A percentile compares a stretch with the other conserved stretches of the same genome.
phyloP scores from a whole-genome alignment of 2,888 invertebrate genomes.

The Morpho deidamia region DNA sequence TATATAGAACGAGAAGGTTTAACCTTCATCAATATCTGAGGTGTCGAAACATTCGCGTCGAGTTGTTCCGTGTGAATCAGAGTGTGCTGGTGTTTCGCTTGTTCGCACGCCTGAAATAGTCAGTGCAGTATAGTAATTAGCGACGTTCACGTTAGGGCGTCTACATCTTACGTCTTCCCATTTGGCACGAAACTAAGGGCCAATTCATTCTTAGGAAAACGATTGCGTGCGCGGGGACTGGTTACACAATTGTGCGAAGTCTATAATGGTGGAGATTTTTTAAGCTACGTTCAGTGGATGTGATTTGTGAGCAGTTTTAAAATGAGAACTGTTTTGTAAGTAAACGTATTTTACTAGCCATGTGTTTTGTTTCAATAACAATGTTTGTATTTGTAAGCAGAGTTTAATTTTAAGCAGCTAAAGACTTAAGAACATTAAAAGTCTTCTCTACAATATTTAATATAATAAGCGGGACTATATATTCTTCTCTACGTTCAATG shows the following conservation, averaged over 20 bases:
- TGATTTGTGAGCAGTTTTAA: background rate
- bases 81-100: conserved; percentile 56
- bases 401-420: too few species aligned
- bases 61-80: conserved; percentile 59
- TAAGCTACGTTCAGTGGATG: background rate
- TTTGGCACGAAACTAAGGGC: conserved; percentile 6
- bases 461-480: too few species aligned
- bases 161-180: conserved; percentile 27
- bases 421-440: too few species aligned
- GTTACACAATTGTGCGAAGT: conserved; percentile 7
- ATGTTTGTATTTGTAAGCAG: too few species aligned
- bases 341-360: conserved; percentile 2
- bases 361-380: conserved; percentile 5
- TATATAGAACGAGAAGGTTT: conserved; percentile 27
- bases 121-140: conserved; percentile 56
- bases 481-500: too few species aligned
- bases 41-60: conserved; percentile 58
- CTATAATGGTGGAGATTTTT: background rate
- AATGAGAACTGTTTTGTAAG: conserved; percentile 10
- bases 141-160: conserved; percentile 39
- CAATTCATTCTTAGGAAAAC: conserved; percentile 1
- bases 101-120: conserved; percentile 61
- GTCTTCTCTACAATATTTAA: too few species aligned
- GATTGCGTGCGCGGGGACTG: conserved; percentile 3
- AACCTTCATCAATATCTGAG: conserved; percentile 57